A percentile compares a stretch with the other conserved stretches of the same genome.
Conservation (phyloP, 2,113 vertebrate genomes). For the Lycaon pictus region DNA sequence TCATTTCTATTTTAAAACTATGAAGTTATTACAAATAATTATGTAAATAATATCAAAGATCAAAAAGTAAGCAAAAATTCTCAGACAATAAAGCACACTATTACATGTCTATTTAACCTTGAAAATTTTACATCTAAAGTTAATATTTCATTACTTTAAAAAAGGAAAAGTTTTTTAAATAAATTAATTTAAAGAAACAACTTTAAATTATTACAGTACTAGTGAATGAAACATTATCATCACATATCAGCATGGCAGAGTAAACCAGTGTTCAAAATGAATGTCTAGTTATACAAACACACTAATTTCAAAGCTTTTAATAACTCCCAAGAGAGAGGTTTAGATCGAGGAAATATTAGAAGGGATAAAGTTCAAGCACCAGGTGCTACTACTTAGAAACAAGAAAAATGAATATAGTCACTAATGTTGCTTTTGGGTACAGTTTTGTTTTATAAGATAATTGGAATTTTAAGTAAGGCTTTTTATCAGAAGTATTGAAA, state of each 20-base stretch:
- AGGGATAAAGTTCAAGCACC: slow-evolving; percentile 35
- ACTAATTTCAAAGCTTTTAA: slow-evolving; percentile 21
- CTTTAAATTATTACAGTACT: not conserved
- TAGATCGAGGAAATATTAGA: slow-evolving; percentile 14
- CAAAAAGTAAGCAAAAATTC: not conserved
- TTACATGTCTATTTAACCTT: not conserved
- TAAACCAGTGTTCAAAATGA: slow-evolving; percentile 32
- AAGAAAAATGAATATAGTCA: slow-evolving; percentile 55
- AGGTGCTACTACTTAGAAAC: slow-evolving; percentile 47
- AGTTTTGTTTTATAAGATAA: slow-evolving; percentile 61
- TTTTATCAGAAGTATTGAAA: slow-evolving; percentile 47
- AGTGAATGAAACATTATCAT: not conserved
- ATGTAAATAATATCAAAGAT: not conserved
- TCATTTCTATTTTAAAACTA: not conserved
- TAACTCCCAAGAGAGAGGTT: not conserved
- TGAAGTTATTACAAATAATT: not conserved
- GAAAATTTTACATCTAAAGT: not conserved
- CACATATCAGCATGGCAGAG: not conserved
- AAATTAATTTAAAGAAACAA: not conserved
- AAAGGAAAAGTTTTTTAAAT: not conserved
- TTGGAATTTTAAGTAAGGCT: slow-evolving; percentile 23
- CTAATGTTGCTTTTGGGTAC: slow-evolving; percentile 57
- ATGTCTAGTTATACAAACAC: not conserved
- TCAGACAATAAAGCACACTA: not conserved
- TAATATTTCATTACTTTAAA: not conserved